Percentiles rank a stretch among this genome's conserved stretches.
These are phyloP conservation scores for Drymodes brunneopygia DNA, from an alignment of 2,113 vertebrate genomes.

Conservation along the genomic window DNA sequence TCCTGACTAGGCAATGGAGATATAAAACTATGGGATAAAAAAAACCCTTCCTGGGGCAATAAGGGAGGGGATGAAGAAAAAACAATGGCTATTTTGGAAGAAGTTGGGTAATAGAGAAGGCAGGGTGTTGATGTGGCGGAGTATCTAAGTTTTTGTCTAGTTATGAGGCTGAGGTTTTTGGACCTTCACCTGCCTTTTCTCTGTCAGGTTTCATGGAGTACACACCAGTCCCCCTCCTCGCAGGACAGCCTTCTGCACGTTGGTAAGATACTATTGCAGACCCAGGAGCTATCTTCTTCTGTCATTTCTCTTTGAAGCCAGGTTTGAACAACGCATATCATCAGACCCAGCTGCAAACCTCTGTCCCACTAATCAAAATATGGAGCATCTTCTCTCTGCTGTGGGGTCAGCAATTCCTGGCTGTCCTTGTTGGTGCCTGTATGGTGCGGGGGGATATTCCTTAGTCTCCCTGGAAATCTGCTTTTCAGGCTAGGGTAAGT, in stretches of 20 bases:
- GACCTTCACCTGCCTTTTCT: not conserved
- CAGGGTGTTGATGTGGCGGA: not conserved
- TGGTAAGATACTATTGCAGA: conserved; percentile 69
- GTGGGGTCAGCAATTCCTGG: not conserved
- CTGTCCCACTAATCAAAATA: not conserved
- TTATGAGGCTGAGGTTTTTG: not conserved
- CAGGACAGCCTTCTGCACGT: conserved; percentile 73
- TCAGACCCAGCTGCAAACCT: not conserved
- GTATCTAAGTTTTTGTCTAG: not conserved
- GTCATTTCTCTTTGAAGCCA: not conserved
- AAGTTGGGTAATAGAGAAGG: not conserved
- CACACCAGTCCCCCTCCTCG: conserved; percentile 64
- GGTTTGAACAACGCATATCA: not conserved
- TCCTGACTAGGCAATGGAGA: not conserved
- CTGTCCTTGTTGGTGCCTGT: not conserved
- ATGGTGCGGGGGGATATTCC: not conserved
- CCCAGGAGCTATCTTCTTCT: not conserved
- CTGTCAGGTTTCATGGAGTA: conserved; percentile 87
- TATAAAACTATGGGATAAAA: not conserved
- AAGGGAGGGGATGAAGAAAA: not conserved
- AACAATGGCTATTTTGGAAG: not conserved
- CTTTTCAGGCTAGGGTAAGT: not conserved
- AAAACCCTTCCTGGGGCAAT: not conserved
- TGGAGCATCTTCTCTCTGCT: not conserved
- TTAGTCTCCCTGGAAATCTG: not conserved